These are phyloP conservation scores for Lordiphosa clarofinis DNA, from an alignment of 1,140 invertebrate species.

Conservation along the genomic window DNA sequence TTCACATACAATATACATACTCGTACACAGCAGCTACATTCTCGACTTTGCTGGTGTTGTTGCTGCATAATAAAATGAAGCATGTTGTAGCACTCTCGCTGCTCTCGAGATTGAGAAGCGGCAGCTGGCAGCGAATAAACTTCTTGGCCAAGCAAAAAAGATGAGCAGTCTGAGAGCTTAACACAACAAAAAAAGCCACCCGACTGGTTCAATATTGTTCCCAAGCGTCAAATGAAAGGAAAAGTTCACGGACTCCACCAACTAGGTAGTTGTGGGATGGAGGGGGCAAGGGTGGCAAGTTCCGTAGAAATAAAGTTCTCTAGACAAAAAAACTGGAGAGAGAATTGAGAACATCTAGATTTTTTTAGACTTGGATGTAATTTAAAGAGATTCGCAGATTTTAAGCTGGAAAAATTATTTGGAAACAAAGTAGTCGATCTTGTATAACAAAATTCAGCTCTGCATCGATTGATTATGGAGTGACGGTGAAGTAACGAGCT, in stretches of 20 bases:
- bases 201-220: constrained; percentile 58
- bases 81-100: constrained; percentile 54
- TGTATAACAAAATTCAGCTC: too few species aligned
- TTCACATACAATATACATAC: constrained; percentile 12
- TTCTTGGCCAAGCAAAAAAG: constrained; percentile 13
- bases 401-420: too few species aligned
- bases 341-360: too few species aligned
- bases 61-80: constrained; percentile 76
- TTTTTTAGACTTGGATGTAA: too few species aligned
- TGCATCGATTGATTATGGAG: too few species aligned
- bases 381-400: too few species aligned
- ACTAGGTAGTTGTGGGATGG: neutral
- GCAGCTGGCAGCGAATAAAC: constrained; percentile 44
- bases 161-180: constrained; percentile 10
- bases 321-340: constrained; percentile 13
- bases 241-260: constrained; percentile 44
- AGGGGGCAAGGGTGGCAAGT: constrained; percentile 12
- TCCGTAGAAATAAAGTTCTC: constrained; percentile 41
- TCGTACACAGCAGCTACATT: constrained; percentile 41
- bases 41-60: constrained; percentile 21
- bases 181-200: constrained; percentile 30
- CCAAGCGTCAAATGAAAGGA: constrained; percentile 66
- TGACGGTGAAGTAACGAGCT: too few species aligned
- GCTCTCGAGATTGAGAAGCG: constrained; percentile 40
- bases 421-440: too few species aligned